These are phyloP conservation scores for Sebastes matsubarae DNA, from an alignment of 2,797 vertebrate genomes.

Conservation along the genomic window DNA sequence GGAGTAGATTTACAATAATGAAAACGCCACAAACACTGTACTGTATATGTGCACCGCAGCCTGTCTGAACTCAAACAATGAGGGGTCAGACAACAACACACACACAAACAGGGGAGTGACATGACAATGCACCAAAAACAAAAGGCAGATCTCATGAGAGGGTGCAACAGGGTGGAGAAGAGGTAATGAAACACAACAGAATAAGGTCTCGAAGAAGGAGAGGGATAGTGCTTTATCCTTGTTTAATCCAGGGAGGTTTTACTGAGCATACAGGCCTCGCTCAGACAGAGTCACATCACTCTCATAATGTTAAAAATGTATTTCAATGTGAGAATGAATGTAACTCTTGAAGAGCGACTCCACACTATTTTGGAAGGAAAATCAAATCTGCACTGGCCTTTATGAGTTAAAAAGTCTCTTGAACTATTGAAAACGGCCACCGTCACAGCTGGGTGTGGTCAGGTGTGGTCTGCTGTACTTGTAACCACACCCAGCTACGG, in stretches of 20 bases:
- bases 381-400: neutral
- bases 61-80: constrained; percentile 14
- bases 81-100: constrained; percentile 1
- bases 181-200: neutral
- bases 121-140: constrained; percentile 20
- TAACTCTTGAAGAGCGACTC: neutral
- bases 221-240: neutral
- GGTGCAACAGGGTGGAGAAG: constrained; percentile 8
- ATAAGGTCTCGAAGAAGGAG: neutral
- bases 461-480: neutral
- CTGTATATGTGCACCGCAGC: neutral
- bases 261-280: neutral
- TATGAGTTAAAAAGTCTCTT: neutral
- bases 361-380: neutral
- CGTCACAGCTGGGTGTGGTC: constrained; percentile 13
- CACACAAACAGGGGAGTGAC: constrained; percentile 15
- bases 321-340: neutral
- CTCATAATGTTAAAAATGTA: neutral
- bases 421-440: neutral
- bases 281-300: neutral
- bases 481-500: neutral
- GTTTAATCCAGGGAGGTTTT: neutral
- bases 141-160: constrained; percentile 31
- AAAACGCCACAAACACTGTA: constrained; percentile 6
- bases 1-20: neutral